Conservation (phyloP, 2,113 vertebrate species). For the Dromaius novaehollandiae region DNA sequence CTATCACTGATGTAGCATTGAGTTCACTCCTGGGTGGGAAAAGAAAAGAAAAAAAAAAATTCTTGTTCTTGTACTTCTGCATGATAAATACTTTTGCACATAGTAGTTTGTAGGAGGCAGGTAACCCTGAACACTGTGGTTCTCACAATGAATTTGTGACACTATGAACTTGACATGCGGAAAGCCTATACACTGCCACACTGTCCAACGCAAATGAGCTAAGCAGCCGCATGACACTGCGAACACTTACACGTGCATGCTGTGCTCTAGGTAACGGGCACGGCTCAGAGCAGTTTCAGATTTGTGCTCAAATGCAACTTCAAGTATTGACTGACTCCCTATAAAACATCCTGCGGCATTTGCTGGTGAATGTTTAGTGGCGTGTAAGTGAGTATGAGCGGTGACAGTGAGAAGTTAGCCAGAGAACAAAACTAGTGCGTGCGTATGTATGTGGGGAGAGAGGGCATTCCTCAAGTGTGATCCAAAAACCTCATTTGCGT, state of each 20-base stretch:
- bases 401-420: not conserved
- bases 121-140: not conserved
- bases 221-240: too few relatives aligned
- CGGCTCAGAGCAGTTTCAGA: not conserved
- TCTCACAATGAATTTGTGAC: too few relatives aligned
- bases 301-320: not conserved
- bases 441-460: rapidly evolving
- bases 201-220: rapidly evolving
- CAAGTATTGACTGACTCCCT: too few relatives aligned
- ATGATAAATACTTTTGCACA: not conserved
- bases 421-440: not conserved
- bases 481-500: not conserved
- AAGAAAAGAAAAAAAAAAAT: not conserved
- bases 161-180: too few relatives aligned
- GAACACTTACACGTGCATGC: rapidly evolving
- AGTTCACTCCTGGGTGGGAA: not conserved
- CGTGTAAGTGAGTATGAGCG: rapidly evolving
- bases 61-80: not conserved
- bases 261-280: not conserved
- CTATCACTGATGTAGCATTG: not conserved
- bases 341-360: not conserved
- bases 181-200: too few relatives aligned
- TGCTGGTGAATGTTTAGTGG: not conserved
- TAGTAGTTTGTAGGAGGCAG: not conserved
- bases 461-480: not conserved